Evolutionary conservation across 2,797 vertebrate species (phyloP), one percentile per base, ranked within the genome.

Genomic region (Myotis planiceps): DNA sequence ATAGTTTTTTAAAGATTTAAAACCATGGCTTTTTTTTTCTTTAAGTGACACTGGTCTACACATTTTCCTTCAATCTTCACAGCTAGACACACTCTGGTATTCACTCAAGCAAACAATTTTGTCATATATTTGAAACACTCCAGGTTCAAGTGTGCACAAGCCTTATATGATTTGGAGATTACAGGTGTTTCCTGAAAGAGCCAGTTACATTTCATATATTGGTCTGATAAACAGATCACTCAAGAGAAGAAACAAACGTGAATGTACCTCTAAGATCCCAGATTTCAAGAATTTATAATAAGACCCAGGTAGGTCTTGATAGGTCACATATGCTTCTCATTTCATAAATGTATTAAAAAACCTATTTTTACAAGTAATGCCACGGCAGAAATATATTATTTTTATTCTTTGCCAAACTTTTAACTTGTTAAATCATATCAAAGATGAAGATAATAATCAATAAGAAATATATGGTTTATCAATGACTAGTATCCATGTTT

Each of bases 181-280:
- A 34, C 55, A 93, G 51, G n/a, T 37, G 32, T 88, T 96, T 88
- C 10, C 63, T 94, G 65, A 92, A 60, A 85, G 60, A 27, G 72
- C 18, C 16, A 68, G 14, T 53, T 51, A 51, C 2, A 79, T 82
- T 88, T 49, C 63, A 63, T 88, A 92, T 85, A 72, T 39, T 55
- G 14, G 14, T 88, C 29, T 85, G 18, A 93, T 85, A 83, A 53
- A 2, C 14, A 66, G 32, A 95, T 79, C 8, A 19, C 14, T 76
- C 16, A 55, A 75, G 16, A 82, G 34, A 71, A n/a, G 6, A 92
- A 88, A 9, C 8, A n/a, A 72, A 71, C 13, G 63, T 82, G 29
- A 45, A 66, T 82, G n/a, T 68, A 13, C 15, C 95, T 58, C 9
- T 39, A 89, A 79, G 37, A 69, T 53, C 1, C 55, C 42, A 60